Conservation (phyloP, 2,797 vertebrate species). For the Sarcoramphus papa region DNA sequence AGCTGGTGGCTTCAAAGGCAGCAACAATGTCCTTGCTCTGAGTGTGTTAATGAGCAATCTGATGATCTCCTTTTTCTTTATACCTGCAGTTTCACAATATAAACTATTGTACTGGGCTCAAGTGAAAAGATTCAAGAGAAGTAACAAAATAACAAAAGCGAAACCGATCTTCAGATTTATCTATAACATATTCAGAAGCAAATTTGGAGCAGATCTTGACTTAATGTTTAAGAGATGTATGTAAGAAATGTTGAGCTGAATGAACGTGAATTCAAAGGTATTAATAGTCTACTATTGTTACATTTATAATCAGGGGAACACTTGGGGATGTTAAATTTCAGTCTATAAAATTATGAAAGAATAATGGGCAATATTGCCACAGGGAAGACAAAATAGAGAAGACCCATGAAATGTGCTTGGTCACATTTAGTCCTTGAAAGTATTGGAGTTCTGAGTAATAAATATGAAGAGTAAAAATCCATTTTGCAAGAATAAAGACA, state of each 20-base stretch:
- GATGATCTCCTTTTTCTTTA: background rate
- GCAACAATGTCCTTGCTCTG: background rate
- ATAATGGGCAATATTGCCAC: background rate
- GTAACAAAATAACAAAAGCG: background rate
- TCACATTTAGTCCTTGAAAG: background rate
- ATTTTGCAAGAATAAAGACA: background rate
- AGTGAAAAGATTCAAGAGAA: background rate
- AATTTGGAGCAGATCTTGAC: background rate
- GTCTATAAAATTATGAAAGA: background rate
- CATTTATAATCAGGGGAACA: background rate
- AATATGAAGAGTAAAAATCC: background rate
- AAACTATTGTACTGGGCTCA: background rate
- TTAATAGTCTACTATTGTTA: background rate
- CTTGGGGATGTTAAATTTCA: background rate
- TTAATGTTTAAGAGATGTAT: background rate
- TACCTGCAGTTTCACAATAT: background rate
- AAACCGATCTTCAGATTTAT: background rate
- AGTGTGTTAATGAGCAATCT: background rate
- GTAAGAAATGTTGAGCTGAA: background rate
- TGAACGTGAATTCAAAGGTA: background rate
- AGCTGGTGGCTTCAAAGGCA: background rate
- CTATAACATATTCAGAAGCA: background rate
- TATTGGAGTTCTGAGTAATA: background rate
- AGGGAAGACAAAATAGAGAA: background rate
- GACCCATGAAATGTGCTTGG: background rate